Evolutionary conservation across 2,797 vertebrate genomes (phyloP), one percentile per base, ranked within the genome.

Genomic region (Neoniphon sammara): DNA sequence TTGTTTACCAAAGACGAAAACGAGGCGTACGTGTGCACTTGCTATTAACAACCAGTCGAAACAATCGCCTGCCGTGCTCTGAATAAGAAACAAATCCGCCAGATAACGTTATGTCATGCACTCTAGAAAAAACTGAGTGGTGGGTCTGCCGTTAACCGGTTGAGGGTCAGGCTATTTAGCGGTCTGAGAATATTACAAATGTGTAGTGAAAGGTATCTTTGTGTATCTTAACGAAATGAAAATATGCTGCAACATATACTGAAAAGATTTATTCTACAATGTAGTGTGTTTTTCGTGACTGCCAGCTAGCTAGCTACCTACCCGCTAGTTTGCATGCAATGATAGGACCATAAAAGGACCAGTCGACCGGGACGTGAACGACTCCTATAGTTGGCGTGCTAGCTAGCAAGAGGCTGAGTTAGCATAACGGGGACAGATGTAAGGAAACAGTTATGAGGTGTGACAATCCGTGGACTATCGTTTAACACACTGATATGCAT

Each of bases 301-400:
- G 6, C 5, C 60, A 25, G 58, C 60, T 31, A 21, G 44, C 55
- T 77, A 58, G 63, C 69, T 30, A 42, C 65, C 53, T 14, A 34
- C 23, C 27, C 20, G 42, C 31, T 23, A 50, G 56, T 54, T 60
- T 36, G 20, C 75, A 52, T 2, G 61, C 36, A 70, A 34, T 80
- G 73, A 73, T 61, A 70, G 70, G 36, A 85, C 91, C 86, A 81
- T 89, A 89, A 85, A 91, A 88, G 86, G 89, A 88, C 77, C 77
- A 80, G 78, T 36, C 56, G 67, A 62, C 42, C 58, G 56, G 69
- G 77, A 81, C 78, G 17, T 34, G 77, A 23, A 70, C 31, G 75
- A 71, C 31, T 63, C 69, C 81, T 83, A 69, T 7, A 68, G 73
- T 54, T 50, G 73, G 66, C 77, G 75, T 66, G 83, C 85, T 91